A percentile compares a stretch with the other conserved stretches of the same genome.
These are phyloP conservation scores for Hirtodrosophila trivittata DNA, from an alignment of 2,888 invertebrate genomes.

Conservation along the genomic window DNA sequence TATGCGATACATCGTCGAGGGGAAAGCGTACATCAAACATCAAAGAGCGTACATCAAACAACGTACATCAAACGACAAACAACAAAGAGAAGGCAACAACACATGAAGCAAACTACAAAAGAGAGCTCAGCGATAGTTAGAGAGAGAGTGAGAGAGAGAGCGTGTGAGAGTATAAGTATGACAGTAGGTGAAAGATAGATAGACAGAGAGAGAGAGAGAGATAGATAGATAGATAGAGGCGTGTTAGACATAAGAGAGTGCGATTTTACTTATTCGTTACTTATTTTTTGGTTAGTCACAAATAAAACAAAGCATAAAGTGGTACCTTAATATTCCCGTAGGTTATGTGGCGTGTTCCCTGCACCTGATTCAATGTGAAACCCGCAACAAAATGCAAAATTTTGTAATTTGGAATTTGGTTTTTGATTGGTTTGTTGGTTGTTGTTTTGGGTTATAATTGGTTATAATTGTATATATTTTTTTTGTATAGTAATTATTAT, in stretches of 20 bases:
- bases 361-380: slow-evolving; percentile 85
- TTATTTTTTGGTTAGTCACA: slow-evolving; percentile 34
- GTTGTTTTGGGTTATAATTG: slow-evolving; percentile 33
- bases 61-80: slow-evolving; percentile 20
- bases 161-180: slow-evolving; percentile 21
- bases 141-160: slow-evolving; percentile 6
- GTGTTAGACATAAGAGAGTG: slow-evolving; percentile 25
- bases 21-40: slow-evolving; percentile 11
- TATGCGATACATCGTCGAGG: slow-evolving; percentile 1
- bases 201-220: slow-evolving; percentile 14
- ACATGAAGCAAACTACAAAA: slow-evolving; percentile 47
- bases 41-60: too few relatives aligned
- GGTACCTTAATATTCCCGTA: slow-evolving; percentile 89
- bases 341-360: slow-evolving; percentile 89
- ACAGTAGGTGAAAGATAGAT: slow-evolving; percentile 8
- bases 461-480: slow-evolving; percentile 26
- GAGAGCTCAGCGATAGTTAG: slow-evolving; percentile 2
- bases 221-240: slow-evolving; percentile 6
- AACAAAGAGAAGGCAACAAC: slow-evolving; percentile 37
- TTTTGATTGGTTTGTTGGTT: slow-evolving; percentile 34
- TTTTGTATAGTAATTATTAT: slow-evolving; percentile 50
- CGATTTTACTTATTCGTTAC: slow-evolving; percentile 4
- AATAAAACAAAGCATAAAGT: slow-evolving; percentile 78
- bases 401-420: slow-evolving; percentile 63
- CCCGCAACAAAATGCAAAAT: slow-evolving; percentile 66